Base-by-base conservation (phyloP, 2,113 vertebrate genomes). In the Meles meles region DNA sequence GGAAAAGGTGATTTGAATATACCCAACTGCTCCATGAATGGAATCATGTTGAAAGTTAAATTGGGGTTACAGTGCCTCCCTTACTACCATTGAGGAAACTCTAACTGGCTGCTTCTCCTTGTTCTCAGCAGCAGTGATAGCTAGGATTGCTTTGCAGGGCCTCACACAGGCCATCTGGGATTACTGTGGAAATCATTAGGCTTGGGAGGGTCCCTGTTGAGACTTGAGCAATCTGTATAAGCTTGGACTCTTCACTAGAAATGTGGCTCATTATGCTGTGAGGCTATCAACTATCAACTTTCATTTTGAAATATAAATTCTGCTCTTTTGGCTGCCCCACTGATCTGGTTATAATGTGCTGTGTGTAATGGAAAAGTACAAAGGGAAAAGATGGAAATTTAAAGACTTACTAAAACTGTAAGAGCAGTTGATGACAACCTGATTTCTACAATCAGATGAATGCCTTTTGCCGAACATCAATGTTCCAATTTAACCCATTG, bases 251-350 rank as follows among this genome's bases (percentile, higher is more conserved):
- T 63, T 42, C 23, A 79, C n/a, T 31, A 95, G 77, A 76, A 93
- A 57, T 59, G 52, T 88, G 44, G 82, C 27, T 95, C 23, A 42
- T 83, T 88, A 71, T 93, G 44, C n/a, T 67, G 44, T 67, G 42
- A 31, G 20, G 13, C 65, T 96, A 92, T 80, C 88, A 88, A 72
- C 76, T 85, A 79, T 86, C 95, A 49, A 57, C 77, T n/a, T 93
- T 71, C 31, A 39, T 83, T 97, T 89, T 72, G 27, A 90, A 97
- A 94, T 57, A 97, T 57, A 93, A 96, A 92, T 96, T 96, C 47
- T 88, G 82, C 14, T 91, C 55, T 96, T 42, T 82, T 88, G 65
- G 39, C 94, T 94, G 87, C 69, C 90, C 67, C 71, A 59, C 42
- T 92, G 74, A 69, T 82, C 49, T 87, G 77, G 77, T 95, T 96